Percentiles rank a stretch among this genome's conserved stretches.
Evolutionary conservation across 2,797 vertebrate species (phyloP).

Genomic region (Salmo trutta): DNA sequence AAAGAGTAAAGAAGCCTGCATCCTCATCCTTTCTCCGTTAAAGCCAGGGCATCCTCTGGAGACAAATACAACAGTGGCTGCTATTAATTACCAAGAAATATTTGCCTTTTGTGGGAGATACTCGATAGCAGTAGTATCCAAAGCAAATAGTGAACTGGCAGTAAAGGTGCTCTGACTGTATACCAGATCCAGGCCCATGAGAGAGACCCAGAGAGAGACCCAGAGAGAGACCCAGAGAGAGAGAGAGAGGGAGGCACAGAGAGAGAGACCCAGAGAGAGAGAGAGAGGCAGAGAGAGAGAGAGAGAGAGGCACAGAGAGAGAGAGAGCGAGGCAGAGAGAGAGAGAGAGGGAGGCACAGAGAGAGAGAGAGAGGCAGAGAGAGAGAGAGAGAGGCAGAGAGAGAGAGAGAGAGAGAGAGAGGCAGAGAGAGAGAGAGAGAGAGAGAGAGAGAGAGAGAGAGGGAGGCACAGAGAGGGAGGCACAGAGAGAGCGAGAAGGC

Average conservation of each 20-base stretch:
- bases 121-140: slow-evolving; percentile 66
- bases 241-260: too few species aligned
- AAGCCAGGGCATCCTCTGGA: slow-evolving; percentile 29
- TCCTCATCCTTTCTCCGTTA: neutral
- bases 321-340: too few species aligned
- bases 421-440: too few species aligned
- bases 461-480: too few species aligned
- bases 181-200: neutral
- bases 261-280: too few species aligned
- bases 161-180: neutral
- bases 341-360: too few species aligned
- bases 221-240: neutral
- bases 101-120: slow-evolving; percentile 60
- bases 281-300: too few species aligned
- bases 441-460: too few species aligned
- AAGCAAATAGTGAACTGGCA: slow-evolving; percentile 66
- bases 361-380: too few species aligned
- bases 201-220: neutral
- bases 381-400: neutral
- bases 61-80: slow-evolving; percentile 57
- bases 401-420: too few species aligned
- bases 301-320: too few species aligned
- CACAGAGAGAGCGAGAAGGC: neutral
- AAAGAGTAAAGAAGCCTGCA: neutral
- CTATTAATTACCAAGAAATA: slow-evolving; percentile 71